Evolutionary conservation across 2,888 invertebrate genomes (phyloP).

Genomic region (Hyalella azteca): DNA sequence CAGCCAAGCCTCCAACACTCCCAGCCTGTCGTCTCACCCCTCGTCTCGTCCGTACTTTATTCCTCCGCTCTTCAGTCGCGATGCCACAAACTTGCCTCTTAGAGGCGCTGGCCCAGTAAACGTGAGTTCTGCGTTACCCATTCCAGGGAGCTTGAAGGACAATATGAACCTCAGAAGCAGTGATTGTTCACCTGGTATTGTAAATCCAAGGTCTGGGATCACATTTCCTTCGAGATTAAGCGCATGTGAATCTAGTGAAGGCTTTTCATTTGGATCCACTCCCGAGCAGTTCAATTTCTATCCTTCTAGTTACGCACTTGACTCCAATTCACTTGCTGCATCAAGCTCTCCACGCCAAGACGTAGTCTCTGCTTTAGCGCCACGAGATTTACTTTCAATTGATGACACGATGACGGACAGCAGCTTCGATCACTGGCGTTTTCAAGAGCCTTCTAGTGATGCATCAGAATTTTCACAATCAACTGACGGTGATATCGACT

Average conservation of each 20-base stretch:
- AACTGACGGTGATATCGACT: not conserved
- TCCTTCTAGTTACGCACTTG: not conserved
- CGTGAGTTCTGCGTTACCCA: not conserved
- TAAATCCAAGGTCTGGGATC: not conserved
- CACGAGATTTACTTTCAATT: not conserved
- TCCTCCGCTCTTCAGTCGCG: not conserved
- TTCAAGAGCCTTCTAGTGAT: not conserved
- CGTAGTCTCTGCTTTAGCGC: not conserved
- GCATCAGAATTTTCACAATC: not conserved
- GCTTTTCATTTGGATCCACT: not conserved
- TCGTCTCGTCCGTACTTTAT: constrained; percentile 2
- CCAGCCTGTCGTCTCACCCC: not conserved
- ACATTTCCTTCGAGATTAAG: too few relatives aligned
- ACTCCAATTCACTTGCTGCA: not conserved
- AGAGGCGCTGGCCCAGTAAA: too few relatives aligned
- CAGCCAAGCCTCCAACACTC: not conserved
- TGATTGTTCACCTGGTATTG: not conserved
- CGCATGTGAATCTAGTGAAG: too few relatives aligned
- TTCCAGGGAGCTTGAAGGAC: not conserved
- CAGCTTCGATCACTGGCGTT: not conserved
- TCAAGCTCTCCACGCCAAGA: not conserved
- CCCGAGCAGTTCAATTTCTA: not conserved
- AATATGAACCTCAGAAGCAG: not conserved
- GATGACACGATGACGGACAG: not conserved
- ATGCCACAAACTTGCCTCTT: not conserved